Evolutionary conservation across 2,113 vertebrate genomes (phyloP), one percentile per base, ranked within the genome.

Genomic region (Perognathus longimembris): DNA sequence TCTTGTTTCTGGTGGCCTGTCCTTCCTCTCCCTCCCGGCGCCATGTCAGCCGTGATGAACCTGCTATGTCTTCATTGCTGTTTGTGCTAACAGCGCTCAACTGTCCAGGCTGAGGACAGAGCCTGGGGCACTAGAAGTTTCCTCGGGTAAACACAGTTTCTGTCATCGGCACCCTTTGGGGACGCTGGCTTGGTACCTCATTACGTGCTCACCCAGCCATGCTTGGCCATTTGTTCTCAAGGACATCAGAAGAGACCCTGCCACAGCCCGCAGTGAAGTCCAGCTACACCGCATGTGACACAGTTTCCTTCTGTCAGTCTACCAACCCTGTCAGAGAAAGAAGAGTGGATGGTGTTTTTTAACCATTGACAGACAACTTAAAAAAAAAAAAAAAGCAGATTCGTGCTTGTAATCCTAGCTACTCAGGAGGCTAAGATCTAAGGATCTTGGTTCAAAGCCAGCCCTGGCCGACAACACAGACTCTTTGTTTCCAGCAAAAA

Each of bases 51-150:
- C 0, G 11, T 8, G 92, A 90, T 88, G 74, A 95, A 78, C 84
- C 88, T 84, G 85, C 71, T 94, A 94, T 21, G 38, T 89, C 96
- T 96, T 97, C 91, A 92, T 85, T 34, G 5, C 36, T 30, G 80
- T 70, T 84, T 34, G 28, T 21, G 78, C 24, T 92, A 86, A 87
- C 80, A 70, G 80, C 10, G 32, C 67, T 70, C 0, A 3, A 76
- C 84, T 54, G 69, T 69, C 26, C 5, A 8, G 83, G 87, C 92
- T 8, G 69, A 85, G 86, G 76, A 91, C 79, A 80, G 79, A 85
- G 95, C 96, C 92, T 7, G 0, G 45, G 94, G 93, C 95, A 54
- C n/a, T 32, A 30, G 83, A 74, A 59, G 11, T 75, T 94, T 90
- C 91, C 94, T 93, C 45, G 78, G 94, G 89, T 84, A 79, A 91